Base-by-base conservation (phyloP, 2,888 invertebrate genomes). In the Aphidius colemani region DNA sequence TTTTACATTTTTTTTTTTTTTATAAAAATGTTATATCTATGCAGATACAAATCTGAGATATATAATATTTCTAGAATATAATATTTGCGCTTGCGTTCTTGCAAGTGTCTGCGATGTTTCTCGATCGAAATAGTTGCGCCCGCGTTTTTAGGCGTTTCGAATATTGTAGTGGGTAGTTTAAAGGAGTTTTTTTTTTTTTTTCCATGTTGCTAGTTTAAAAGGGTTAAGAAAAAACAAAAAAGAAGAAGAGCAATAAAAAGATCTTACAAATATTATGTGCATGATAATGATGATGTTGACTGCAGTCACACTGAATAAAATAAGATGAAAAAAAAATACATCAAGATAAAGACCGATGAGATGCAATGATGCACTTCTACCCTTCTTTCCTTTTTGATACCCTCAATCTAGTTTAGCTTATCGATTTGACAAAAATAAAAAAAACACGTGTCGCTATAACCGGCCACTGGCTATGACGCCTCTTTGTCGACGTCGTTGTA, bases 401-500 rank as follows among this genome's bases (percentile, higher is more conserved):
- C 30, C 30, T 30, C 67, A 64, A 67, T 66, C 71, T 70, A 65
- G 67, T 61, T 64, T 67, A 49, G 70, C 70, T 73, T 74, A 75
- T 75, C 75, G 75, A 75, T 75, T 72, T 48, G 46, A 45, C 60
- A 57, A 46, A 30, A 30, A 30, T 30, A 71, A 70, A 59, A 53
- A 46, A 69, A 71, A 73, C 74, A 73, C 74, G 74, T 75, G 75
- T 72, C 74, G 53, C 72, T 68, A 69, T 68, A 69, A 66, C 64
- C 64, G 65, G 63, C 65, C 74, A 74, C 74, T 68, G 74, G 72
- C 72, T 30, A 5, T 30, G 30, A 30, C 30, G 30, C 30, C 30
- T 71, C 71, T 68, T 73, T 71, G 69, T 57, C 65, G 64, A 40
- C 66, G 68, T 30, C 30, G 30, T 30, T 5, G 30, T 30, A 30